A percentile compares a stretch with the other conserved stretches of the same genome.
phyloP scores from a whole-genome alignment of 2,113 vertebrate genomes.

The Melanotaenia duboulayi region DNA sequence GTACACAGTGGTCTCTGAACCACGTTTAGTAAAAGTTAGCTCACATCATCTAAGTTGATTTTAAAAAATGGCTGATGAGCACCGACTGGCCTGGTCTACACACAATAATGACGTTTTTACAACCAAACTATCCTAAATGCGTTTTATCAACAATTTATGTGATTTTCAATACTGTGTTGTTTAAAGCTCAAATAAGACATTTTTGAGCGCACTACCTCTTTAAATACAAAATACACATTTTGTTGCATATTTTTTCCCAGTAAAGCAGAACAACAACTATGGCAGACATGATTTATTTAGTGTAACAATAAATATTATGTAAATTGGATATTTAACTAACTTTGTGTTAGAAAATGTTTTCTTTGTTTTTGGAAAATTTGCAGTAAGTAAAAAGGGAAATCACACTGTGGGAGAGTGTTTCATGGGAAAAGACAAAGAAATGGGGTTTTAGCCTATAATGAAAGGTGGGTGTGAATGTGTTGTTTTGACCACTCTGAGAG shows the following conservation, averaged over 20 bases:
- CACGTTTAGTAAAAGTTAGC: too few species aligned
- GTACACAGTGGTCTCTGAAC: too few species aligned
- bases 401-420: slow-evolving; percentile 21
- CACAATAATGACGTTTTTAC: too few species aligned
- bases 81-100: too few species aligned
- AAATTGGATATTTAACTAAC: slow-evolving; percentile 11
- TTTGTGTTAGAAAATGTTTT: neutral
- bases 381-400: slow-evolving; percentile 32
- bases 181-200: too few species aligned
- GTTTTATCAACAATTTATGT: too few species aligned
- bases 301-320: slow-evolving; percentile 12
- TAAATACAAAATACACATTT: neutral
- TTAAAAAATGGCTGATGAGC: too few species aligned
- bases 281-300: neutral
- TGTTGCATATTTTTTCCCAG: neutral
- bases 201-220: too few species aligned
- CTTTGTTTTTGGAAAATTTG: slow-evolving; percentile 19
- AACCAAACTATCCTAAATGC: too few species aligned
- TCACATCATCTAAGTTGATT: too few species aligned
- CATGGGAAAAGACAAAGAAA: slow-evolving; percentile 28
- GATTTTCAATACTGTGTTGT: too few species aligned
- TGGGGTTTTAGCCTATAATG: slow-evolving; percentile 5
- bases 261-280: neutral
- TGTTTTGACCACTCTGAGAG: slow-evolving; percentile 25
- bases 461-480: slow-evolving; percentile 21